A percentile compares a stretch with the other conserved stretches of the same genome.
phyloP scores from a whole-genome alignment of 1,140 invertebrate species.

The Philotrypesis tridentata region DNA sequence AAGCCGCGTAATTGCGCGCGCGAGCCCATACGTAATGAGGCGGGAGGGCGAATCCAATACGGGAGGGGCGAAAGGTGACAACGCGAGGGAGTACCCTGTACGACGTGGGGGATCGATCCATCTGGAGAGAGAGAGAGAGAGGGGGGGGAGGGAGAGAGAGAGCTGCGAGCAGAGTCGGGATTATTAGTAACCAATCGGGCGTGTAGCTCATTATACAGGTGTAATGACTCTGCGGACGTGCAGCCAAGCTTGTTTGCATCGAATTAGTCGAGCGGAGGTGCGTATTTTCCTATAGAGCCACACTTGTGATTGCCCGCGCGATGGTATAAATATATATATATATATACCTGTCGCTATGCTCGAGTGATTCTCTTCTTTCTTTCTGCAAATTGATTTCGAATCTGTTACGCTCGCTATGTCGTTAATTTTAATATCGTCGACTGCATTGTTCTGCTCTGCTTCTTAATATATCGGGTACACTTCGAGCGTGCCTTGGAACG shows the following conservation, averaged over 20 bases:
- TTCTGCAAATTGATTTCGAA: neutral
- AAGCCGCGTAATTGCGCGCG: constrained; percentile 36
- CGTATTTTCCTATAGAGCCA: too few species aligned
- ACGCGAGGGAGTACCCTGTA: neutral
- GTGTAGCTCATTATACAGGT: constrained; percentile 27
- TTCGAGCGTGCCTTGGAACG: too few species aligned
- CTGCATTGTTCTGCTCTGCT: too few species aligned
- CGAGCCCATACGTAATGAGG: constrained; percentile 43
- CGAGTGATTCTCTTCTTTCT: neutral
- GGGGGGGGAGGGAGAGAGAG: too few species aligned
- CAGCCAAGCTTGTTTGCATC: constrained; percentile 9
- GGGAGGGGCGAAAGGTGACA: constrained; percentile 29
- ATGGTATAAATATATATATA: too few species aligned
- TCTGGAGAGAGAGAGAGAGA: too few species aligned
- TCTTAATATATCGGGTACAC: too few species aligned
- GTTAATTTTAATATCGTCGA: neutral
- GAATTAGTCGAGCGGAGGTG: neutral
- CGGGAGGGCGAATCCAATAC: constrained; percentile 16
- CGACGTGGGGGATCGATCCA: constrained; percentile 35
- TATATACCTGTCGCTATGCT: neutral
- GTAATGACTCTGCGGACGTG: constrained; percentile 10
- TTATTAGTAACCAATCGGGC: constrained; percentile 45
- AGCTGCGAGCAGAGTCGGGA: too few species aligned
- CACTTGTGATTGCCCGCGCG: too few species aligned
- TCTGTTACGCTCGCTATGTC: neutral